Evolutionary conservation across 2,797 vertebrate species (phyloP), one percentile per base, ranked within the genome.

Genomic region (Enteromius treurensis): DNA sequence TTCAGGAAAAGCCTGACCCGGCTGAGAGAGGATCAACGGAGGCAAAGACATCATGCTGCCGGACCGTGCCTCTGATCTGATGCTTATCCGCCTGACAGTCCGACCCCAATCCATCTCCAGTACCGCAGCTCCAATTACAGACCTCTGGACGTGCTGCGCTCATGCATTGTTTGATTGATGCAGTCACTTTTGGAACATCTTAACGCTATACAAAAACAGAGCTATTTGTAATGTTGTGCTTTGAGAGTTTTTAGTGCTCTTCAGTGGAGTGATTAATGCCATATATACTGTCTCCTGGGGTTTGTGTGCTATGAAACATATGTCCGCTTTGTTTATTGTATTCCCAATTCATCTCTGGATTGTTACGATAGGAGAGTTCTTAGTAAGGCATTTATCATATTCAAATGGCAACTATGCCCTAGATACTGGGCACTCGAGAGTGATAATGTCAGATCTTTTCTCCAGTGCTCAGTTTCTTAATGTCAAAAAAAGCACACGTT

Each of bases 1-100:
- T 91, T 90, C 67, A 86, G 83, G 87, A 49, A 93, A 92, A 92
- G 91, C 89, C 88, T 87, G 77, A 85, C 88, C 87, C 85, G 90
- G 92, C 90, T 90, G 88, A 47, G 80, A 86, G 85, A 69, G 89
- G 88, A 90, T 91, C 89, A 92, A 87, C 53, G 71, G 85, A 89
- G 91, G 92, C 87, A 76, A 67, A 82, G 80, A 89, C 86, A 87
- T 86, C 79, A 89, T 88, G 90, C 71, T 90, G 90, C 87, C 90
- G 92, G 92, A 87, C 86, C 88, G 83, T 81, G 67, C 82, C 81
- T 91, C 93, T 89, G 84, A 86, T 74, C 83, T 88, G 86, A 88
- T 92, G 90, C 87, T 87, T 87, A 90, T 92, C 94, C 87, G 86
- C 89, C 79, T 47, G 85, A 84, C 84, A 69, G 88, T 65, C 69